Evolutionary conservation across 2,888 invertebrate species (phyloP), one percentile per base, ranked within the genome.

Genomic region (Parnassius orleans): DNA sequence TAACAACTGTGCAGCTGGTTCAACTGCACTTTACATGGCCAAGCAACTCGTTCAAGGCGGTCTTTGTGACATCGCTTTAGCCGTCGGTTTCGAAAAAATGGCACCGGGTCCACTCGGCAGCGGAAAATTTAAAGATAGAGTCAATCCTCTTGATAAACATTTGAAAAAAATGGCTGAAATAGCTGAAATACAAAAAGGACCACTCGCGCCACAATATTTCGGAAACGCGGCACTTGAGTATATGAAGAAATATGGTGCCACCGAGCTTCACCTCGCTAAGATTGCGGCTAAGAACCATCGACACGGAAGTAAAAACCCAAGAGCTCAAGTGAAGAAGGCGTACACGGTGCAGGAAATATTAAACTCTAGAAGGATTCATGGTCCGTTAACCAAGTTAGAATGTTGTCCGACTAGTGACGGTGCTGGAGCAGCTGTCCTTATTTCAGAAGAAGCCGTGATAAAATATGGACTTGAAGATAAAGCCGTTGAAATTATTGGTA

Each of bases 361-460:
- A 80, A 94, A 95, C 11, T 97, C 99, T 1, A 96, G 97, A n/a
- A 93, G 93, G 78, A 95, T 99, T 68, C 97, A 96, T 86, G 98
- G 97, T 3, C 97, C 98, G 0, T 90, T 99, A 55, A 99, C 99
- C 1, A 98, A 99, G 81, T 92, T 99, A 11, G 98, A 99, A 81
- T 99, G 99, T 84, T 99, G 99, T 79, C 99, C 99, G 0, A 99
- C 99, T 0, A 99, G 98, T 54, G 99, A 99, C 87, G 99, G 99
- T n/a, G 95, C 98, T 0, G 99, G 98, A 33, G 98, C 98, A 33
- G 98, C 96, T 0, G 93, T 99, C 65, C 76, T 99, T 51, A 98
- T 95, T 68, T 97, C 96, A 10, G 98, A 99, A 86, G 94, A 95
- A 12, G 99, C 98, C 82, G 98, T 99, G 1, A 94, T 93, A 65